Evolutionary conservation across 2,113 vertebrate species (phyloP), one percentile per base, ranked within the genome.

Genomic region (Ploceus nigricollis): DNA sequence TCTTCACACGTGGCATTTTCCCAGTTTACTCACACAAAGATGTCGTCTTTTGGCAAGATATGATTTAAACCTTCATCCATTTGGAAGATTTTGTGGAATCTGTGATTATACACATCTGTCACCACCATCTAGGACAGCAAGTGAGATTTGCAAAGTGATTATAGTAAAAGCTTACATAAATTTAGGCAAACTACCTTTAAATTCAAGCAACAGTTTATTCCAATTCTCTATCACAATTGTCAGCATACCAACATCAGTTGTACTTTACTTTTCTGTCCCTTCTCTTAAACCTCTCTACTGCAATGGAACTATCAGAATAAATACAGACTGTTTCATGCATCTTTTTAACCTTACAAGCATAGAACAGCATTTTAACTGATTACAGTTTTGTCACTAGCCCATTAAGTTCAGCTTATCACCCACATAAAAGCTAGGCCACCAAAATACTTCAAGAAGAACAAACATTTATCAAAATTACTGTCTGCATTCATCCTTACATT

Each of bases 41-140:
- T 99, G 98, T 99, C 98, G 68, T 99, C 99, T 96, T 99, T 99
- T 78, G 99, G 98, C 98, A 99, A 98, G 80, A 99, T 99, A 94
- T 99, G 98, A 97, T 98, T 99, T 96, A 99, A 99, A 90, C 98
- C 98, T 94, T 99, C 99, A 89, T 99, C 99, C 95, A 98, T 98
- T 96, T 98, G 98, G 96, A 99, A 99, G 83, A 99, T 98, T 98
- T 99, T 99, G 96, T 99, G 99, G 97, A 99, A 99, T 60, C 99
- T 98, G 91, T 99, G 99, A 98, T 99, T 99, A 97, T 99, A 99
- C 93, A 99, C 99, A 45, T 99, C 99, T 50, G 99, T 98, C 96
- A 99, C 99, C 98, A 99, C 98, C 99, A 99, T 99, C 99, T 99
- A 96, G 82, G 96, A 97, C 57, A 96, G 96, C 50, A 93, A 96